Conservation (phyloP, 2,888 invertebrate species). For the Brachyptera risi region DNA sequence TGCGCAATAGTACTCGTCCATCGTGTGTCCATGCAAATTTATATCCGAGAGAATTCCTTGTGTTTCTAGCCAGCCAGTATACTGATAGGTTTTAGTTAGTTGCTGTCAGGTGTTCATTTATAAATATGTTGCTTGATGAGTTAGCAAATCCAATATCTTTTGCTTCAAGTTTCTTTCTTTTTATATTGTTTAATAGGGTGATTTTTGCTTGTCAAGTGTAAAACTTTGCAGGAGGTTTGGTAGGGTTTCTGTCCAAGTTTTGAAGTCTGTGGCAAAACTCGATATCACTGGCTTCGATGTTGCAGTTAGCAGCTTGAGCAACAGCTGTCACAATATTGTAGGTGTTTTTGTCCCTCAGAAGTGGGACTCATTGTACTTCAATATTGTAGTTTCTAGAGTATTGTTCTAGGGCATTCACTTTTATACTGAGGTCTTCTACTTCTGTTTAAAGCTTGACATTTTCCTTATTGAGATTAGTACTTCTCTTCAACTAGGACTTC, state of each 20-base stretch:
- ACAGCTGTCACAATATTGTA: neutral
- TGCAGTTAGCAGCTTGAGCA: neutral
- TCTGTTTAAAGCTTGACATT: neutral
- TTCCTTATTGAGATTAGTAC: neutral
- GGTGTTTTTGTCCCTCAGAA: too few species aligned
- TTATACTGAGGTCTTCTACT: neutral
- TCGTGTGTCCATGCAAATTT: neutral
- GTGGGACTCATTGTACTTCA: neutral
- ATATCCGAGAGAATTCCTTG: neutral
- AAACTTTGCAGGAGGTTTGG: neutral
- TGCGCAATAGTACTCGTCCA: neutral
- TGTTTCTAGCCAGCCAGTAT: neutral
- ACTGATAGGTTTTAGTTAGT: neutral
- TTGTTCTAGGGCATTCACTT: neutral
- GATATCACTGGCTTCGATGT: neutral
- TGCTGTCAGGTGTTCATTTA: too few species aligned
- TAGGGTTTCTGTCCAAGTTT: neutral
- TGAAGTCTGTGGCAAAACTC: neutral
- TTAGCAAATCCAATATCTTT: neutral
- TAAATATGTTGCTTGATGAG: neutral
- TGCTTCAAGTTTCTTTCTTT: neutral
- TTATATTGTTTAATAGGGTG: neutral
- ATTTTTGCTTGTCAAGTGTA: neutral
- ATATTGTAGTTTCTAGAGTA: neutral
- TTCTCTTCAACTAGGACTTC: neutral